Evolutionary conservation across 2,888 invertebrate species (phyloP).

Genomic region (Scaeva pyrastri): DNA sequence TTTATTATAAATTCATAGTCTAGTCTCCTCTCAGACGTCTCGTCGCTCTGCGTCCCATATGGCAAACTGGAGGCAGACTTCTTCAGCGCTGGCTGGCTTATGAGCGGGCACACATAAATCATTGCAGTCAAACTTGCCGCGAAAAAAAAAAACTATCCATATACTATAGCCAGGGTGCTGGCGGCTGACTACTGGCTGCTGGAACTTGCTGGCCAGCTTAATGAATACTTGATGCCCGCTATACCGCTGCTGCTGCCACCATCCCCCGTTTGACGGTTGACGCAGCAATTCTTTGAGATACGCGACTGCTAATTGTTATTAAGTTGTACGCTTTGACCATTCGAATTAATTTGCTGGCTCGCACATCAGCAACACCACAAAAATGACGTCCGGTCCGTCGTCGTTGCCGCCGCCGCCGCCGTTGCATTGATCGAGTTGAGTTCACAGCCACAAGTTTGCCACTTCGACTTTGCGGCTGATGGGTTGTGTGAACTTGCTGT

Average conservation of each 20-base stretch:
- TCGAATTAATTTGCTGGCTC: constrained; percentile 68
- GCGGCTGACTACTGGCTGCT: constrained; percentile 39
- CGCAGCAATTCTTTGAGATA: constrained; percentile 42
- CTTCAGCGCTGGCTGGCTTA: constrained; percentile 61
- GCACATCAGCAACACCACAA: constrained; percentile 8
- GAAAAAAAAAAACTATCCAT: constrained; percentile 6
- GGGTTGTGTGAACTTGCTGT: constrained; percentile 56
- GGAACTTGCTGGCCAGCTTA: constrained; percentile 30
- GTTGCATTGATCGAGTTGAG: constrained; percentile 56
- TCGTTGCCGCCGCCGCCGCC: no score
- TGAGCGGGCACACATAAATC: constrained; percentile 65
- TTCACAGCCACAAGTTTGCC: neutral
- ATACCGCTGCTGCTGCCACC: no score
- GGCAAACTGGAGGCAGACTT: constrained; percentile 49
- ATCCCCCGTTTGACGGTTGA: neutral
- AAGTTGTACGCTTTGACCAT: constrained; percentile 75
- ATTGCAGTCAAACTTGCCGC: constrained; percentile 50
- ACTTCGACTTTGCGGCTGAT: neutral
- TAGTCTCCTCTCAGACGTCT: constrained; percentile 49
- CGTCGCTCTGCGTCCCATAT: constrained; percentile 38
- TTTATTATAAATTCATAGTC: constrained; percentile 71
- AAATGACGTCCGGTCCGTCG: constrained; percentile 58
- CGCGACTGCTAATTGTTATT: constrained; percentile 69
- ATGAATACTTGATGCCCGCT: constrained; percentile 4
- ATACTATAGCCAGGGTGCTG: constrained; percentile 31